phyloP scores from a whole-genome alignment of 1,140 invertebrate species.

The Ceratosolen solmsi region DNA sequence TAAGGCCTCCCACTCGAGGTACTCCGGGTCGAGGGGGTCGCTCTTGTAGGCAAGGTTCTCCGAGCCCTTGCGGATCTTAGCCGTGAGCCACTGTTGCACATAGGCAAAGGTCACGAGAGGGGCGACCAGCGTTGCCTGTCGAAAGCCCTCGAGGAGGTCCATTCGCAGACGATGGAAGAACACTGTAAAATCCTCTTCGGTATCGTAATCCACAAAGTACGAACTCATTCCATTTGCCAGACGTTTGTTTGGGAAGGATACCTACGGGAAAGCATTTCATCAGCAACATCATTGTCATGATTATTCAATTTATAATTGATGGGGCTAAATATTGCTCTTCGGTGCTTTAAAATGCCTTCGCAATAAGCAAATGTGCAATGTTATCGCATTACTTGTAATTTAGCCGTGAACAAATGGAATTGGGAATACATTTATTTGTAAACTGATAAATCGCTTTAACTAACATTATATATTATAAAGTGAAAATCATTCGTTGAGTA shows the following conservation, averaged over 20 bases:
- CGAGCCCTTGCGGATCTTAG: slow-evolving; percentile 76
- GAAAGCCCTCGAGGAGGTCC: slow-evolving; percentile 85
- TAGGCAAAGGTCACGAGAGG: slow-evolving; percentile 87
- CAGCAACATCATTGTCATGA: no score
- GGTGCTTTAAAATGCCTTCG: no score
- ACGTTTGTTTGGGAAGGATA: slow-evolving; percentile 40
- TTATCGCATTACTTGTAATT: no score
- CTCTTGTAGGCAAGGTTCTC: slow-evolving; percentile 68
- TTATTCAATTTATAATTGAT: no score
- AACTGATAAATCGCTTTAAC: no score
- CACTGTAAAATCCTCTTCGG: slow-evolving; percentile 89
- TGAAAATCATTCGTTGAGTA: no score
- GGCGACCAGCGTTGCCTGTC: slow-evolving; percentile 84
- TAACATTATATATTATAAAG: no score
- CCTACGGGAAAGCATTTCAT: slow-evolving; percentile 21
- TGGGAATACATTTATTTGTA: no score
- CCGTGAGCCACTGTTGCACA: slow-evolving; percentile 86
- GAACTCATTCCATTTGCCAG: slow-evolving; percentile 34
- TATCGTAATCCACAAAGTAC: slow-evolving; percentile 89
- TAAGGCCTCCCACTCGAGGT: slow-evolving; percentile 90
- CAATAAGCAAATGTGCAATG: no score
- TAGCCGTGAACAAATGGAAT: no score
- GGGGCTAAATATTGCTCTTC: no score
- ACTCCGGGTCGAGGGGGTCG: slow-evolving; percentile 77
- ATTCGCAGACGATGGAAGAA: slow-evolving; percentile 86